Evolutionary conservation across 1,140 invertebrate genomes (phyloP), one percentile per base, ranked within the genome.

Genomic region (Bombus impatiens): DNA sequence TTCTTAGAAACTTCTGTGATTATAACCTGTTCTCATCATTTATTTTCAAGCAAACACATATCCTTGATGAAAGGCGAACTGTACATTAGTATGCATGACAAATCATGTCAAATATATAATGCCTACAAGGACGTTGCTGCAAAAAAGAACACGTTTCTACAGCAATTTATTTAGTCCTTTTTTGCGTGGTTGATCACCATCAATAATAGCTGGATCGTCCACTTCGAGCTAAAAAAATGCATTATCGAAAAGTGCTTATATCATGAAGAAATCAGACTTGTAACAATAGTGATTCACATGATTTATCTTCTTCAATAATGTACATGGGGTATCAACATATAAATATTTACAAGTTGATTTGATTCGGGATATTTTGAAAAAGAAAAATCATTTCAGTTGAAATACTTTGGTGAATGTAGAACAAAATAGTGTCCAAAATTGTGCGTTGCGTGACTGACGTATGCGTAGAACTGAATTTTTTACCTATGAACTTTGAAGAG

Each of bases 241-340:
- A 53, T 12, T 68, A 10, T 67, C 28, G 12, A 62, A n/a, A n/a
- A 53, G 18, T 22, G 5, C 12, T 1, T 28, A 15, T 68, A 13
- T 47, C 42, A 0, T 1, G 32, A 13, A 12, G 25, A 37, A 22
- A 0, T 70, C 18, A 10, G 3, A 25, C 65, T 44, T 35, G 25
- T n/a, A 76, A 53, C n/a, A 68, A 28, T 15, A 12, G 32, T 81
- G 67, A 72, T 53, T 81, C 68, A 71, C 47, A 3, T 25, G 12
- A 35, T 42, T 81, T 81, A 42, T 81, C 79, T 47, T 71, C n/a
- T 53, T 47, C 25, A n/a, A 25, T 4, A 28, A 81, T 80, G n/a
- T 53, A n/a, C 65, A 32, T 4, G 3, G 3, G 9, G 9, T 78
- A 78, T 32, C 37, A 5, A 42, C 12, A 2, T n/a, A 40, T n/a